Evolutionary conservation across 2,113 vertebrate species (phyloP), one percentile per base, ranked within the genome.

Genomic region (Agapornis roseicollis): DNA sequence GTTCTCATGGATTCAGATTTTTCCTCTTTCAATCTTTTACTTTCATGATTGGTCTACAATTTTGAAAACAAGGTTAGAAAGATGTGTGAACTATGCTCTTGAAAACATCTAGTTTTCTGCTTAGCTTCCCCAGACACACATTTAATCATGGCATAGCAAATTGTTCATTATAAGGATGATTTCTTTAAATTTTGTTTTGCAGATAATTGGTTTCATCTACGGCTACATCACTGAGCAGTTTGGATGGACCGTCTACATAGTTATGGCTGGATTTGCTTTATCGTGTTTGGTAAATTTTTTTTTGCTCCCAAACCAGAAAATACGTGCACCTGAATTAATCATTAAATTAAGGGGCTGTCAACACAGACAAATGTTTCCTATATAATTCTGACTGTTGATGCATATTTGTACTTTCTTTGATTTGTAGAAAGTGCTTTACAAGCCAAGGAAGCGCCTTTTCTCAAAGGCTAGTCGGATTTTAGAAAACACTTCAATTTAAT

Each of bases 171-270:
- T 13, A 56, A 86, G 72, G 91, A 77, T 70, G 5, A 24, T 20
- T 46, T 60, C 58, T 28, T 10, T 4, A 33, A 33, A 56, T 4
- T 20, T 35, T 27, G 81, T n/a, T 95, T 68, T 89, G 14, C 94
- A 99, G 99, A 95, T 98, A 74, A 98, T 99, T 96, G 99, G 99
- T 68, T 99, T 99, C 65, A 96, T 99, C 88, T 99, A 98, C 50
- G 99, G 99, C 33, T 98, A 99, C 78, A 94, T 99, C 83, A 98
- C 99, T 87, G 99, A 99, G 95, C 99, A 99, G 97, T 99, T 99
- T 93, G 99, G 98, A 17, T 99, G 99, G 99, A 99, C 99, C 7
- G 99, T 99, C 52, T 99, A 99, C 90, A 99, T 99, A 80, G 99
- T 99, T 41, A 97, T 99, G 98, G 99, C 96, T 74, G 99, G 99